Evolutionary conservation across 2,113 vertebrate genomes (phyloP).

Genomic region (Budorcas taxicolor): DNA sequence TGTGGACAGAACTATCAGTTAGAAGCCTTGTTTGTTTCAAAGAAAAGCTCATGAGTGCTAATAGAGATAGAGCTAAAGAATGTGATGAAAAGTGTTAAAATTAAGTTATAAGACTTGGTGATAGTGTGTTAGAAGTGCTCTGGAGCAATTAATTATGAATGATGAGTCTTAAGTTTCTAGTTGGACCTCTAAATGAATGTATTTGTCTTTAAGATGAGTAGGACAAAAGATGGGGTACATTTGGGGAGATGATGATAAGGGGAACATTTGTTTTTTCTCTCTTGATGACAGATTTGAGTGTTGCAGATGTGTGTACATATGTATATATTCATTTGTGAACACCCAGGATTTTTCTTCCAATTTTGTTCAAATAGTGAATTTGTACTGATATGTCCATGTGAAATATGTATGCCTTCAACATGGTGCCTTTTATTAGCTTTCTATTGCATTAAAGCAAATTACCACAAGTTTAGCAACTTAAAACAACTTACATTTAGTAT

Average conservation of each 20-base stretch:
- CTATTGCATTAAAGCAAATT: background rate
- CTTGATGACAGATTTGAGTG: background rate
- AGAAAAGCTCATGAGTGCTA: background rate
- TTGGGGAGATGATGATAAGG: background rate
- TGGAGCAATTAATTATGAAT: background rate
- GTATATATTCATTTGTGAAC: background rate
- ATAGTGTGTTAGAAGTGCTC: background rate
- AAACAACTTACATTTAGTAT: background rate
- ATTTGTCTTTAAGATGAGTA: background rate
- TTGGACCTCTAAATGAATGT: background rate
- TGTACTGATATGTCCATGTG: background rate
- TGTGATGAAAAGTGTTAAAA: background rate
- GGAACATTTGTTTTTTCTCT: constrained; percentile 5
- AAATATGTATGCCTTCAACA: background rate
- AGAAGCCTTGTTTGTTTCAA: background rate
- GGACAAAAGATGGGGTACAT: background rate
- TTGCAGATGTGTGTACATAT: background rate
- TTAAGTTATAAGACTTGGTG: background rate
- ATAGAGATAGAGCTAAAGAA: background rate
- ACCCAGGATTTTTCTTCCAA: background rate
- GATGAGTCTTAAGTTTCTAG: background rate
- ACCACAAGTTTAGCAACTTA: background rate
- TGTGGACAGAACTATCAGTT: background rate
- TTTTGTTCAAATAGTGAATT: background rate
- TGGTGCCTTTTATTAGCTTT: background rate